Conservation (phyloP, 2,888 invertebrate species). For the Adelphocoris suturalis region DNA sequence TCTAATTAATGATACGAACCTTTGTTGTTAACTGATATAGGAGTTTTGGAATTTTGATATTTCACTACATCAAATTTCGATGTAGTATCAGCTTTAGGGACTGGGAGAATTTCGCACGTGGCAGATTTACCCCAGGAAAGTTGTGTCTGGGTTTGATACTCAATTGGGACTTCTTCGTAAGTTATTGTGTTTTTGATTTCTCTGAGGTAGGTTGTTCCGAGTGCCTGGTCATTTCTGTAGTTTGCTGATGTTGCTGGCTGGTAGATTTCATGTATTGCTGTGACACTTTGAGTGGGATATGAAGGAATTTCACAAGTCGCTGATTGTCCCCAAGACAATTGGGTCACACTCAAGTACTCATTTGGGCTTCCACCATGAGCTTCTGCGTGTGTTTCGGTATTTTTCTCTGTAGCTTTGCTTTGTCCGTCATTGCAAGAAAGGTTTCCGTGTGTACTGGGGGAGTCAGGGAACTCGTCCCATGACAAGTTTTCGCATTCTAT, state of each 20-base stretch:
- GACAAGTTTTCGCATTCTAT: background rate
- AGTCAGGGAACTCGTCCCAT: too few species aligned
- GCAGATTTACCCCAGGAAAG: background rate
- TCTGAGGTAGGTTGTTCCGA: background rate
- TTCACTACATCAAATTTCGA: too few species aligned
- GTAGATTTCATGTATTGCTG: background rate
- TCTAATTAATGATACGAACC: too few species aligned
- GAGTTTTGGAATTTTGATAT: too few species aligned
- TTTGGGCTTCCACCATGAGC: background rate
- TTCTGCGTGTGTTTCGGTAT: background rate
- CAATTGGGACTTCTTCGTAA: background rate
- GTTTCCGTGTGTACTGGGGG: background rate
- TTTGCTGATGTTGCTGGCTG: background rate
- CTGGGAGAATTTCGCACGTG: background rate
- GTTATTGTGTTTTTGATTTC: background rate
- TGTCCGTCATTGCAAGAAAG: background rate
- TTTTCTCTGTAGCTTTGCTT: background rate
- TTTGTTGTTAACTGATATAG: too few species aligned
- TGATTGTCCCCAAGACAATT: conserved; percentile 23
- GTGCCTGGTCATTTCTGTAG: background rate
- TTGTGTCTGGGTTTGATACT: background rate
- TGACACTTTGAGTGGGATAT: background rate
- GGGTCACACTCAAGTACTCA: background rate
- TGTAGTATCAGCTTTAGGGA: too few species aligned
- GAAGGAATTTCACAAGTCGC: background rate